phyloP scores from a whole-genome alignment of 2,113 vertebrate species.

The Apodemus speciosus region DNA sequence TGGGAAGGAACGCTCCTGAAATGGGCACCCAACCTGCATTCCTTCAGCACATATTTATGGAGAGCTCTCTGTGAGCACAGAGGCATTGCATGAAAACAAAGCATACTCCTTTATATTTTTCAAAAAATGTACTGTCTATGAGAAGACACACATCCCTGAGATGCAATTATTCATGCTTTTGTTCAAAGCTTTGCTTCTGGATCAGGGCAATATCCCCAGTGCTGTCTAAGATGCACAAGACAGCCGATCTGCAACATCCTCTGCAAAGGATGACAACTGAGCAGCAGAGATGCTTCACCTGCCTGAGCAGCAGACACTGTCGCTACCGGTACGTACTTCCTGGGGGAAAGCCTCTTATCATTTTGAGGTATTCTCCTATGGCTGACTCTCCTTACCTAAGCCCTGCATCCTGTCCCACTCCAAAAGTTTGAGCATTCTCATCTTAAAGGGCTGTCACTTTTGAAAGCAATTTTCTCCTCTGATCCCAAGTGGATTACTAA shows the following conservation, averaged over 20 bases:
- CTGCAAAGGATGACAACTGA: neutral
- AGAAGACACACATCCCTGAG: neutral
- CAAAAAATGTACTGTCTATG: neutral
- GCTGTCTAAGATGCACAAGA: neutral
- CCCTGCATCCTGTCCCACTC: neutral
- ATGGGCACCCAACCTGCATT: neutral
- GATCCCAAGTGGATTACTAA: neutral
- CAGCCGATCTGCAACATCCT: neutral
- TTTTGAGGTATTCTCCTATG: neutral
- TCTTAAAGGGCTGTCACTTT: neutral
- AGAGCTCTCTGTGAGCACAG: neutral
- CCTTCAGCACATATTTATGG: neutral
- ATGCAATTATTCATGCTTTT: slow-evolving; percentile 17
- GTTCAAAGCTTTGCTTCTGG: neutral
- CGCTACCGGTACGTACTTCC: neutral
- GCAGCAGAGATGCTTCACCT: neutral
- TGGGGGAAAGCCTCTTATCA: neutral
- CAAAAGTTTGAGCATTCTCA: neutral
- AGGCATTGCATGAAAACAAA: slow-evolving; percentile 30
- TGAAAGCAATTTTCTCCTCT: neutral
- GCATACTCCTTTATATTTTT: neutral
- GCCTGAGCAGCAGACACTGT: neutral
- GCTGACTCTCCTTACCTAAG: neutral
- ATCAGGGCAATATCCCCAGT: neutral
- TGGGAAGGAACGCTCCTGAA: neutral